Base-by-base conservation (phyloP, 2,797 vertebrate species). In the Delichon dasypus region DNA sequence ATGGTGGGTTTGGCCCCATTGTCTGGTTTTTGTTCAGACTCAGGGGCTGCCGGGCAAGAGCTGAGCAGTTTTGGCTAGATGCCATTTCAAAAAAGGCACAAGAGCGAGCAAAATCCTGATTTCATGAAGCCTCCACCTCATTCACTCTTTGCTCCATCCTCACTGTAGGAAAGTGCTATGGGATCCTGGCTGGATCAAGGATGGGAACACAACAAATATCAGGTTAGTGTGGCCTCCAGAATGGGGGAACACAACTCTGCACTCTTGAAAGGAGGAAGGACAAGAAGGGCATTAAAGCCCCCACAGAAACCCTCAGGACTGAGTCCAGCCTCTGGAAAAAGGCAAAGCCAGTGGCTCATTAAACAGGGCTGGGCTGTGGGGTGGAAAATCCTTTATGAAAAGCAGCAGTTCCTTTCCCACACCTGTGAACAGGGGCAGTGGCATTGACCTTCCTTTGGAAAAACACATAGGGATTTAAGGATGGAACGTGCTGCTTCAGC, bases 401-500 rank as follows among this genome's bases (percentile, higher is more conserved):
- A 71, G 21, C 78, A 77, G 58, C 15, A n/a, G 10, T 44, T 95
- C 68, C 68, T 89, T 92, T 60, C 85, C 70, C 71, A 72, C 71
- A 53, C 29, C 45, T 71, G 54, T 60, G 89, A 88, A 70, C 9
- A 30, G 45, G 83, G 42, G 57, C 68, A 89, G 70, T 38, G n/a
- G 38, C 61, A 47, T 9, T 89, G 85, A 87, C 84, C 78, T 92
- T 93, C 50, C 78, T 89, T 88, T 92, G 88, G 85, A 78, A 73
- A 84, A 88, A 27, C 58, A 91, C 34, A 9, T 36, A 20, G 50
- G 40, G 73, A 64, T 94, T 91, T 82, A 77, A 93, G 72, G 78
- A 47, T 7, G 61, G 50, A 72, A 95, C 89, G 22, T 89, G 92
- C 86, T 92, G 78, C 42, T 84, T 94, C 95, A 96, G 81, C 86